phyloP scores from a whole-genome alignment of 2,113 vertebrate species.

The Epinephelus lanceolatus region DNA sequence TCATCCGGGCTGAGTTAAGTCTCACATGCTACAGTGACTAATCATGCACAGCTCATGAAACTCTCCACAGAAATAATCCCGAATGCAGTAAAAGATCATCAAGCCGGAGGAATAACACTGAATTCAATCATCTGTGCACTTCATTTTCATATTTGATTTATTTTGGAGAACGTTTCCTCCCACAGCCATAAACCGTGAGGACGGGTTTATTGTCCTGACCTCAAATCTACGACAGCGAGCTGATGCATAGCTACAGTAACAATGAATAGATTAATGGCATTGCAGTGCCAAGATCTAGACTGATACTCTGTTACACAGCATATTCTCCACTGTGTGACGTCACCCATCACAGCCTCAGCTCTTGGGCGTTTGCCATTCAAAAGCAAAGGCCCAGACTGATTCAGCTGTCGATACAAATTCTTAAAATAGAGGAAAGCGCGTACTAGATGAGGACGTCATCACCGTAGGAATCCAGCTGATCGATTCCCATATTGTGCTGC shows the following conservation, averaged over 20 bases:
- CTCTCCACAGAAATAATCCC: neutral
- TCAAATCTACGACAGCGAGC: slow-evolving; percentile 6
- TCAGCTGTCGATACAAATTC: neutral
- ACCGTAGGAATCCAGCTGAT: slow-evolving; percentile 68
- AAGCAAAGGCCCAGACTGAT: neutral
- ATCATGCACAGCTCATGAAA: slow-evolving; percentile 27
- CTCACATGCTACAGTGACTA: neutral
- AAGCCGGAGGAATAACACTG: slow-evolving; percentile 12
- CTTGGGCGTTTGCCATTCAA: neutral
- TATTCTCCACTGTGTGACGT: neutral
- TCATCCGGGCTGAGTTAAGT: neutral
- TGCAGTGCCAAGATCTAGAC: neutral
- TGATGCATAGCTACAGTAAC: slow-evolving; percentile 19
- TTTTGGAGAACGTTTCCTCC: slow-evolving; percentile 4
- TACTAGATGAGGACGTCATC: slow-evolving; percentile 78
- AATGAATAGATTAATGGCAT: neutral
- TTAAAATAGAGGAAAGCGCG: slow-evolving; percentile 26
- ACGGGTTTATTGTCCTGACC: slow-evolving; percentile 33
- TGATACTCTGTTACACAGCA: neutral
- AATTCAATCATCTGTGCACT: slow-evolving; percentile 3
- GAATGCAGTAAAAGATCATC: slow-evolving; percentile 17
- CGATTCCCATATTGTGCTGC: slow-evolving; percentile 50
- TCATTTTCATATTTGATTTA: slow-evolving; percentile 21
- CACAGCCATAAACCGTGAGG: slow-evolving; percentile 6
- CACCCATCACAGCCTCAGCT: neutral